Base-by-base conservation (phyloP, 2,113 vertebrate species). In the Periophthalmus modestus region DNA sequence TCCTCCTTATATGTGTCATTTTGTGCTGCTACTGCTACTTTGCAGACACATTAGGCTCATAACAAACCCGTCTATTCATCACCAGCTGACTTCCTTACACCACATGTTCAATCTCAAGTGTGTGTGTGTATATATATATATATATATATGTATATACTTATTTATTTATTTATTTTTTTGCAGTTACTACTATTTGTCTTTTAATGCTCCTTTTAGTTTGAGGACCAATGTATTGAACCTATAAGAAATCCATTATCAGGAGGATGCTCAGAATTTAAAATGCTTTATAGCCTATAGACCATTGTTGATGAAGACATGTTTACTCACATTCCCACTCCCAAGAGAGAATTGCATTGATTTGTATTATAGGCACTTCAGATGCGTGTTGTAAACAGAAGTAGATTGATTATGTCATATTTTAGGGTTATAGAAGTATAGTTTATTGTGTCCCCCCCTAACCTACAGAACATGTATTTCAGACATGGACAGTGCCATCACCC, bases 401-500 rank as follows among this genome's bases (percentile, higher is more conserved):
- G 1, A 33, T 12, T 18, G 14, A 18, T 16, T 18, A 13, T 7
- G 15, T 62, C 59, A 34, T 18, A 62, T 15, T 33, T 34, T 62
- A 34, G 24, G 24, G 59, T 36, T 63, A 36, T 18, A 36, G 6
- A 63, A 9, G 19, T 34, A 24, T 57, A 52, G 16, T 19, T 52
- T 52, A 52, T 52, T 7, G 48, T 19, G 48, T 19, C 18, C 48
- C 39, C 48, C 48, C 16, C 16, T 52, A 18, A 52, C 18, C 16
- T 52, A 1, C 5, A 18, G 48, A 6, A 52, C 16, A 6, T 52
- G 23, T 74, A 14, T 21, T 77, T 73, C 90, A 98, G 97, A 94
- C 88, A 98, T 98, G 97, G 97, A 98, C 94, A 98, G 97, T 90
- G 96, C 96, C 91, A 98, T 98, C 92, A 98, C 97, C 5, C 90